phyloP scores from a whole-genome alignment of 2,888 invertebrate genomes.

The Lepidonotus clava region DNA sequence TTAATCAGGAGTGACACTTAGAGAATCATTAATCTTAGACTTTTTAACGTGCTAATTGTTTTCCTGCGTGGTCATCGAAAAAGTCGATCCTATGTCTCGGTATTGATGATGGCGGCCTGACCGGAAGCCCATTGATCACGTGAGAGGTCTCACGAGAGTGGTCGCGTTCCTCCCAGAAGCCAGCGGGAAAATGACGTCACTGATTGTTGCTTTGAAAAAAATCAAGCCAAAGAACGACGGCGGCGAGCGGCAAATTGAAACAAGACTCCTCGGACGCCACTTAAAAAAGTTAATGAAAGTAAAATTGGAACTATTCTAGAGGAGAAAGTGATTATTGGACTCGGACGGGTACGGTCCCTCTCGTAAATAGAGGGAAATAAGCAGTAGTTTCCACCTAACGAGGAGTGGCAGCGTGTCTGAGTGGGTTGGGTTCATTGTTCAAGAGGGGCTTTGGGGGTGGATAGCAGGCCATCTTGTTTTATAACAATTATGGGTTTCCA shows the following conservation, averaged over 20 bases:
- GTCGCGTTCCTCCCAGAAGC: background rate
- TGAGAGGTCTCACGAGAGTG: conserved; percentile 24
- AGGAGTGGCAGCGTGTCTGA: too few relatives aligned
- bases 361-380: conserved; percentile 2
- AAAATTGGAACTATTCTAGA: conserved; percentile 31
- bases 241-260: conserved; percentile 10
- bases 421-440: conserved; percentile 26
- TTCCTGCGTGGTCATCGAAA: conserved; percentile 41
- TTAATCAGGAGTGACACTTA: conserved; percentile 37
- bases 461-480: conserved; percentile 3
- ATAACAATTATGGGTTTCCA: conserved; percentile 42
- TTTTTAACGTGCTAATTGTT: conserved; percentile 50
- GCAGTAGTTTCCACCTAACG: background rate
- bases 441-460: background rate
- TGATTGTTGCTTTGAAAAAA: conserved; percentile 38
- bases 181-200: conserved; percentile 22
- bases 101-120: conserved; percentile 16
- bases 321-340: conserved; percentile 12
- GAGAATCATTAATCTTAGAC: conserved; percentile 26
- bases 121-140: conserved; percentile 42
- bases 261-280: conserved; percentile 17
- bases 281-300: conserved; percentile 26
- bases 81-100: conserved; percentile 37
- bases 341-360: background rate
- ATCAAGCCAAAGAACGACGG: background rate